phyloP scores from a whole-genome alignment of 2,888 invertebrate species.

The Orthosia gothica region DNA sequence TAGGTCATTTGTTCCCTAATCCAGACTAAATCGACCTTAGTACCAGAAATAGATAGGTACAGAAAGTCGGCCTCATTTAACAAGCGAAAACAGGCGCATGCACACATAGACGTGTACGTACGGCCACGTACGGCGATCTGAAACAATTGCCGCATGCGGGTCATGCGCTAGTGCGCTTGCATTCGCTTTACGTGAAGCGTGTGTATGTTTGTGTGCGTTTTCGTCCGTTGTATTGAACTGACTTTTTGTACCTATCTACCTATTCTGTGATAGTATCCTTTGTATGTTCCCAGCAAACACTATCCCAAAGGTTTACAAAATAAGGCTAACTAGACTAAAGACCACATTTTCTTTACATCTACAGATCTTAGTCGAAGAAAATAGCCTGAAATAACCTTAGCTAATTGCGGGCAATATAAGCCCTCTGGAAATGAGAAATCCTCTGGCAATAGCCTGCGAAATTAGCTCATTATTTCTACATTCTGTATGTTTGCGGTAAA shows the following conservation, averaged over 20 bases:
- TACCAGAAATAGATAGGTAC: not conserved
- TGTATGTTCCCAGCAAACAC: slow-evolving; percentile 12
- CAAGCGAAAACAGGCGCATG: no score
- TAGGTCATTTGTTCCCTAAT: not conserved
- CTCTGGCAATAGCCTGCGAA: slow-evolving; percentile 44
- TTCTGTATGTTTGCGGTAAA: slow-evolving; percentile 1
- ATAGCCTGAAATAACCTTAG: slow-evolving; percentile 33
- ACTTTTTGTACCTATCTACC: not conserved
- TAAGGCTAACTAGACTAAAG: slow-evolving; percentile 6
- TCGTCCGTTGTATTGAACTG: not conserved
- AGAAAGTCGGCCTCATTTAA: not conserved
- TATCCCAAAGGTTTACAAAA: slow-evolving; percentile 15
- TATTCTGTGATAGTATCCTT: not conserved
- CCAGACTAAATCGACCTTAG: slow-evolving; percentile 3
- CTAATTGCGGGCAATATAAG: slow-evolving; percentile 22
- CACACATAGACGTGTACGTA: not conserved
- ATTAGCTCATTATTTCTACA: slow-evolving; percentile 60
- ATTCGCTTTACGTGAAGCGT: no score
- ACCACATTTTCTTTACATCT: slow-evolving; percentile 30
- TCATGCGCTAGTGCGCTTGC: no score
- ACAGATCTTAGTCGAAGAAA: slow-evolving; percentile 25
- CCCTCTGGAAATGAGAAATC: slow-evolving; percentile 33
- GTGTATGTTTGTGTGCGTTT: not conserved
- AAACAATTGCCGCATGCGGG: not conserved
- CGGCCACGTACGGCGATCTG: not conserved